Percentiles rank a stretch among this genome's conserved stretches.
Evolutionary conservation across 2,113 vertebrate species (phyloP).

Genomic region (Erinaceus europaeus): DNA sequence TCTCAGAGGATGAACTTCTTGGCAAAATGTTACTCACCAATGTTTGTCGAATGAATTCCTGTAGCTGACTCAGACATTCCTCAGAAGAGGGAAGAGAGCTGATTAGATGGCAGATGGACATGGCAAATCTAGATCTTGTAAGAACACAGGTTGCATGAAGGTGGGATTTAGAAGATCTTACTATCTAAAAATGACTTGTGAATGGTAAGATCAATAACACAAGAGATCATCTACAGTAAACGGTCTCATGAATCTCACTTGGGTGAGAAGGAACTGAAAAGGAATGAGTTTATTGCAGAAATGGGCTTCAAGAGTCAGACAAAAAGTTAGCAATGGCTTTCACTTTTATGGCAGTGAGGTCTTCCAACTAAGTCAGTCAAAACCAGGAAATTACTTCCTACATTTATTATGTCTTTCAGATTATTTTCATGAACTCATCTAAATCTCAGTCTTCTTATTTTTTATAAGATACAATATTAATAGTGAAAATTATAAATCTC

Average conservation of each 20-base stretch:
- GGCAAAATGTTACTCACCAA: neutral
- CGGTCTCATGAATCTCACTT: neutral
- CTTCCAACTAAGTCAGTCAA: neutral
- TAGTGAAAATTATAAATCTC: neutral
- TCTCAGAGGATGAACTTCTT: neutral
- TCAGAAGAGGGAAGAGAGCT: neutral
- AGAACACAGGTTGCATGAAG: neutral
- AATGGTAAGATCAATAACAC: neutral
- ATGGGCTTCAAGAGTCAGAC: neutral
- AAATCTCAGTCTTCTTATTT: slow-evolving; percentile 9
- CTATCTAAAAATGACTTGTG: neutral
- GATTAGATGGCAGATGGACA: slow-evolving; percentile 22
- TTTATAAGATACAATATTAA: neutral
- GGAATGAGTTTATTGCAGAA: neutral
- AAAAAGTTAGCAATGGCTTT: slow-evolving; percentile 30
- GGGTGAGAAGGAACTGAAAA: neutral
- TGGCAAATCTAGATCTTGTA: neutral
- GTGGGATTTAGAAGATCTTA: slow-evolving; percentile 14
- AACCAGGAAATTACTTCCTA: slow-evolving; percentile 45
- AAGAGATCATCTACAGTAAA: neutral
- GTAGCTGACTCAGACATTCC: neutral
- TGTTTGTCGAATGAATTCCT: slow-evolving; percentile 37
- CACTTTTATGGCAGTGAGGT: slow-evolving; percentile 6
- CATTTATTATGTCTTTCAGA: slow-evolving; percentile 20
- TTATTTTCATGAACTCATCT: slow-evolving; percentile 36